phyloP scores from a whole-genome alignment of 2,888 invertebrate genomes.

The Aphelenchoides bicaudatus region DNA sequence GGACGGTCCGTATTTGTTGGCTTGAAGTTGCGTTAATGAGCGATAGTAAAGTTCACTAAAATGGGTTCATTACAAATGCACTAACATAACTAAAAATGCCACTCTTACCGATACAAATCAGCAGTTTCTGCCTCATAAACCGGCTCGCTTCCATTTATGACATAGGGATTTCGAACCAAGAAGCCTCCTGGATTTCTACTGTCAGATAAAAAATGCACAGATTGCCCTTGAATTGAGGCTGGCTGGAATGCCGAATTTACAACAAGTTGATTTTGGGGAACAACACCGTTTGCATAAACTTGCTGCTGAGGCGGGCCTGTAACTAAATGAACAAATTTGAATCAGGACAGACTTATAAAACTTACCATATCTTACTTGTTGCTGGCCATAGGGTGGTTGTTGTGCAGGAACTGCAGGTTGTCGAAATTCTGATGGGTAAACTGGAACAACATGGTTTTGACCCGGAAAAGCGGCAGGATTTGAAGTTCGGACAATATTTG shows the following conservation, averaged over 20 bases:
- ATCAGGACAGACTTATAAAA: no score
- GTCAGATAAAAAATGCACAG: slow-evolving; percentile 9
- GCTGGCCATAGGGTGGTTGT: not conserved
- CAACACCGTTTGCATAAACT: no score
- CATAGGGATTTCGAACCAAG: slow-evolving; percentile 16
- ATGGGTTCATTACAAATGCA: no score
- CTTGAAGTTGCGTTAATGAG: slow-evolving; percentile 15
- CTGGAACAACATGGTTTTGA: not conserved
- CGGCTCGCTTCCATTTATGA: slow-evolving; percentile 13
- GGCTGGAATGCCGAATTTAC: slow-evolving; percentile 3
- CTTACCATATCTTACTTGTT: no score
- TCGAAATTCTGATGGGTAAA: not conserved
- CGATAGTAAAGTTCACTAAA: slow-evolving; percentile 21
- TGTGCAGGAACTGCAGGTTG: not conserved
- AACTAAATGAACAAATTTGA: no score
- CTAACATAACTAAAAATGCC: no score
- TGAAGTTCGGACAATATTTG: not conserved
- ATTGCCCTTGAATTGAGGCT: not conserved
- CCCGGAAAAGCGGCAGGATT: not conserved
- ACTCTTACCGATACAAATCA: slow-evolving; percentile 13
- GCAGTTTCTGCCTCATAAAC: slow-evolving; percentile 18
- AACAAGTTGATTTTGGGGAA: no score
- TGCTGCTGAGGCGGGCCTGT: no score
- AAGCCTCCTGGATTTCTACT: slow-evolving; percentile 1
- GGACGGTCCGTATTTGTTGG: not conserved